Evolutionary conservation across 2,113 vertebrate genomes (phyloP).

Genomic region (Engraulis encrasicolus): DNA sequence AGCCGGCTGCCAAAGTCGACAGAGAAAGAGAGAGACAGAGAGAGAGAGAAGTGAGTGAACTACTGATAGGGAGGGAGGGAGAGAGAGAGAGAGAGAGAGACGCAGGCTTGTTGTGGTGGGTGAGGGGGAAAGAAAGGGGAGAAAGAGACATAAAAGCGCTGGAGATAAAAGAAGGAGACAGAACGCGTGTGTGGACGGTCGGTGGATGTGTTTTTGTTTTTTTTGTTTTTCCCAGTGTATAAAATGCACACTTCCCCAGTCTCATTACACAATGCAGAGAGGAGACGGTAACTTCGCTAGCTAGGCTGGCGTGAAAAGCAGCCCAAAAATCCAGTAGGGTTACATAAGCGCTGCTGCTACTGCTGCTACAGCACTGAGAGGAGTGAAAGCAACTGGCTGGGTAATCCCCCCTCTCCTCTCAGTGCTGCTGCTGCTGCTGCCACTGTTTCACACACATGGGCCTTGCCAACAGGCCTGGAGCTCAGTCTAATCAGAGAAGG

Average conservation of each 20-base stretch:
- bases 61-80: neutral
- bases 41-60: constrained; percentile 29
- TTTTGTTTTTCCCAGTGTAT: too few species aligned
- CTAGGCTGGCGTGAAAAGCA: constrained; percentile 40
- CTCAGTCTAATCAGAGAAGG: constrained; percentile 58
- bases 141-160: constrained; percentile 21
- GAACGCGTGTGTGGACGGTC: neutral
- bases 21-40: constrained; percentile 33
- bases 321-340: constrained; percentile 49
- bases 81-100: neutral
- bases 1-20: constrained; percentile 50
- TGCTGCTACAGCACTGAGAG: too few species aligned
- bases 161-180: constrained; percentile 11
- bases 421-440: constrained; percentile 56
- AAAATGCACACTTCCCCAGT: constrained; percentile 38
- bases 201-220: constrained; percentile 47
- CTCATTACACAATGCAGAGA: constrained; percentile 53
- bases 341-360: constrained; percentile 52
- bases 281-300: constrained; percentile 58
- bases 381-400: constrained; percentile 59
- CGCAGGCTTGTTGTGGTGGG: too few species aligned
- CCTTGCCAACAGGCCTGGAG: constrained; percentile 46
- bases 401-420: constrained; percentile 72
- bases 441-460: constrained; percentile 62
- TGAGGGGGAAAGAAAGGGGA: neutral